phyloP scores from a whole-genome alignment of 2,888 invertebrate genomes.

The Leucophenga montana region DNA sequence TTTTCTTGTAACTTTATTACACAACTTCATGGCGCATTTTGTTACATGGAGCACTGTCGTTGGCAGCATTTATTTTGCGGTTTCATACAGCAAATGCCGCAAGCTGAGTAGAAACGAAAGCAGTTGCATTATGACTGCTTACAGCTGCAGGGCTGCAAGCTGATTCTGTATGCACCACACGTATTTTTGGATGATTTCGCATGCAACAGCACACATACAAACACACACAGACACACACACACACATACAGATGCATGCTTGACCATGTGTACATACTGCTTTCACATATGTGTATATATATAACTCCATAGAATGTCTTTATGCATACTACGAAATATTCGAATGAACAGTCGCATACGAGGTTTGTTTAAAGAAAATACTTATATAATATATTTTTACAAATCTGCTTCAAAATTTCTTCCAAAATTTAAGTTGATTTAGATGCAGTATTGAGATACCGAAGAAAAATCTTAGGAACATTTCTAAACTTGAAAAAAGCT shows the following conservation, averaged over 20 bases:
- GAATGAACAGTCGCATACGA: too few relatives aligned
- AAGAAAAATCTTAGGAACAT: too few relatives aligned
- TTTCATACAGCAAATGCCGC: conserved; percentile 1
- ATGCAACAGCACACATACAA: conserved; percentile 5
- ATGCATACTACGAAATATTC: background rate
- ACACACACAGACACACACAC: background rate
- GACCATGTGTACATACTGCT: background rate
- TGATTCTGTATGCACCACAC: conserved; percentile 8
- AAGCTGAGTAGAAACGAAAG: background rate
- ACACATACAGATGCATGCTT: background rate
- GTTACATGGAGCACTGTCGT: background rate
- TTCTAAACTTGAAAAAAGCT: too few relatives aligned
- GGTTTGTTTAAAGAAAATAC: too few relatives aligned
- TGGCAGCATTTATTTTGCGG: conserved; percentile 19
- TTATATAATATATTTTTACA: too few relatives aligned
- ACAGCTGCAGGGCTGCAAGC: background rate
- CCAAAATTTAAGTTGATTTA: too few relatives aligned
- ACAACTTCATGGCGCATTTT: background rate
- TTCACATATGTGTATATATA: background rate
- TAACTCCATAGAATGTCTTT: background rate
- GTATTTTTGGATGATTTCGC: conserved; percentile 10
- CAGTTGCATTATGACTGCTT: background rate
- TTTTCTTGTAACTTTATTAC: background rate
- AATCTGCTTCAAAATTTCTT: too few relatives aligned
- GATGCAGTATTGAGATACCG: too few relatives aligned